Percentiles rank a stretch among this genome's conserved stretches.
Conservation (phyloP, 2,888 invertebrate genomes). For the Ischnura elegans region DNA sequence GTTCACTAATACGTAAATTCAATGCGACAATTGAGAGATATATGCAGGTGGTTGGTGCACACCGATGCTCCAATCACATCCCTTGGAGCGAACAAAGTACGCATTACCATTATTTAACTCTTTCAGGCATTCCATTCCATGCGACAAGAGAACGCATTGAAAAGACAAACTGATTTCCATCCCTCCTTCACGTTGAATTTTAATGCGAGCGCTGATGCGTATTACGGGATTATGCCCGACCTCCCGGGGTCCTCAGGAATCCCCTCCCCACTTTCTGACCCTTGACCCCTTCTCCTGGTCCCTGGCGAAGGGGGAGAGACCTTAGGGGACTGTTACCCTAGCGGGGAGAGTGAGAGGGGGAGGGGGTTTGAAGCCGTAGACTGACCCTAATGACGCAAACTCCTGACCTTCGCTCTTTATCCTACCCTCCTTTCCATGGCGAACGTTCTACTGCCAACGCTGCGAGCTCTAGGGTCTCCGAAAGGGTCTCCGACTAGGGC, state of each 20-base stretch:
- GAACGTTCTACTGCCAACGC: neutral
- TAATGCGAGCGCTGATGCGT: neutral
- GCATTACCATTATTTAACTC: neutral
- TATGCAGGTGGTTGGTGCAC: too few species aligned
- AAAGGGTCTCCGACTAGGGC: neutral
- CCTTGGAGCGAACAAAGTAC: neutral
- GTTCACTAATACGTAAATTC: too few species aligned
- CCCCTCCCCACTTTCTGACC: neutral
- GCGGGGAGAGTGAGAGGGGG: neutral
- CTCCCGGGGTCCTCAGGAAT: neutral
- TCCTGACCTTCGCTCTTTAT: slow-evolving; percentile 7
- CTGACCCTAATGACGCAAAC: slow-evolving; percentile 27
- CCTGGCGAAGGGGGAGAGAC: neutral
- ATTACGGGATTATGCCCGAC: neutral
- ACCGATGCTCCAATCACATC: too few species aligned
- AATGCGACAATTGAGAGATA: too few species aligned
- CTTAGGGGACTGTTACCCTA: neutral
- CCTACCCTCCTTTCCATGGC: neutral
- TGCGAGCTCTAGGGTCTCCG: neutral
- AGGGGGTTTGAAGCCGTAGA: neutral
- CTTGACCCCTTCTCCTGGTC: too few species aligned
- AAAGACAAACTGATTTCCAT: neutral
- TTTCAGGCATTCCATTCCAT: neutral
- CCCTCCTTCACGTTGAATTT: neutral
- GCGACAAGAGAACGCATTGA: neutral